Percentiles rank a stretch among this genome's conserved stretches.
Conservation (phyloP, 2,888 invertebrate species). For the Drosophila lutescens region DNA sequence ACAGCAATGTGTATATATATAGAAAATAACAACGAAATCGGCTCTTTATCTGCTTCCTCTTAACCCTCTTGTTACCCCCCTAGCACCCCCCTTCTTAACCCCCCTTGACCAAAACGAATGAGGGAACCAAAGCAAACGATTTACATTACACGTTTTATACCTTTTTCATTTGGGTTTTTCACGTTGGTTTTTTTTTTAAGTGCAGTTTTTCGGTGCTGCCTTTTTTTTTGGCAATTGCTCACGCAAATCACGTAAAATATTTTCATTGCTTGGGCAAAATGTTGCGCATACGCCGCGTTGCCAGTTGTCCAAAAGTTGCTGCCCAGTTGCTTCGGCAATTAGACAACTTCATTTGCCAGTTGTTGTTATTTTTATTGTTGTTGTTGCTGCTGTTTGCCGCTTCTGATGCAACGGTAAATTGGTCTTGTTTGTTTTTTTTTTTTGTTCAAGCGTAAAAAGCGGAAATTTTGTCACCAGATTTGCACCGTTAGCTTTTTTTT, state of each 20-base stretch:
- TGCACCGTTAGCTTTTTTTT: constrained; percentile 25
- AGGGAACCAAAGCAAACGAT: constrained; percentile 22
- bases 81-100: background rate
- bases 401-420: constrained; percentile 51
- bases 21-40: constrained; percentile 8
- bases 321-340: constrained; percentile 45
- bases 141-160: constrained; percentile 45
- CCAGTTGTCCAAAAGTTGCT: constrained; percentile 26
- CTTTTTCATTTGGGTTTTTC: constrained; percentile 4
- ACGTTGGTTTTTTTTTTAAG: constrained; percentile 3
- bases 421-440: constrained; percentile 1
- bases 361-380: constrained; percentile 11
- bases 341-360: constrained; percentile 42
- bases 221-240: constrained; percentile 42
- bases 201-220: constrained; percentile 1
- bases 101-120: constrained; percentile 31
- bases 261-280: constrained; percentile 30
- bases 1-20: background rate
- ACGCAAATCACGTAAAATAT: constrained; percentile 66
- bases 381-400: constrained; percentile 15
- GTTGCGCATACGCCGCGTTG: constrained; percentile 46
- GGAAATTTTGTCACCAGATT: constrained; percentile 29
- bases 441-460: constrained; percentile 13
- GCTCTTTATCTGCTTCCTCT: constrained; percentile 2
- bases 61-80: background rate